A percentile compares a stretch with the other conserved stretches of the same genome.
These are phyloP conservation scores for Eciton burchellii DNA, from an alignment of 1,140 invertebrate species.

Conservation along the genomic window DNA sequence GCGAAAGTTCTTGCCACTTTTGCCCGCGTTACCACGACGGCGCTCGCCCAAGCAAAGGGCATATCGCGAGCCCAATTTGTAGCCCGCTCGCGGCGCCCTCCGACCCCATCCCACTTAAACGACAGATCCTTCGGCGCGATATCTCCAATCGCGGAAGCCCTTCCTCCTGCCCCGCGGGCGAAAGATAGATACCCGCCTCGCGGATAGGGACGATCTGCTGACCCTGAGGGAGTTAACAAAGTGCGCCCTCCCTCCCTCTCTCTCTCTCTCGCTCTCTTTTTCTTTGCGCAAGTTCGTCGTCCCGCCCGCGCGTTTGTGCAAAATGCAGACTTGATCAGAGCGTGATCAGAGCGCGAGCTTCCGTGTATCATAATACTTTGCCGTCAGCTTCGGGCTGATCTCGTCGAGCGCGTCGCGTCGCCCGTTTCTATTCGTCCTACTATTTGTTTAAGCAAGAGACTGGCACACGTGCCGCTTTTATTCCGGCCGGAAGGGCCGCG, in stretches of 20 bases:
- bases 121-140: constrained; percentile 7
- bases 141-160: background rate
- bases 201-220: background rate
- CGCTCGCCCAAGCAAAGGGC: constrained; percentile 42
- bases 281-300: background rate
- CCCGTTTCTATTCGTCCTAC: background rate
- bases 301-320: no score
- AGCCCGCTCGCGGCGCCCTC: constrained; percentile 22
- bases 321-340: no score
- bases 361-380: no score
- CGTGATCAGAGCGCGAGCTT: no score
- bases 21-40: constrained; percentile 39
- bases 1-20: constrained; percentile 42
- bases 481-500: constrained; percentile 10
- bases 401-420: background rate
- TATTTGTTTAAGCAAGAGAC: constrained; percentile 46
- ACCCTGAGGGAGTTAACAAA: background rate
- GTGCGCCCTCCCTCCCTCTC: no score
- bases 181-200: background rate
- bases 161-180: no score
- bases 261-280: no score
- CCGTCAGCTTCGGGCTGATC: no score
- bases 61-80: constrained; percentile 56
- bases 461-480: constrained; percentile 40
- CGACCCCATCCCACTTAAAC: background rate